Percentiles rank a stretch among this genome's conserved stretches.
Conservation (phyloP, 2,888 invertebrate genomes). For the Yponomeuta cagnagella region DNA sequence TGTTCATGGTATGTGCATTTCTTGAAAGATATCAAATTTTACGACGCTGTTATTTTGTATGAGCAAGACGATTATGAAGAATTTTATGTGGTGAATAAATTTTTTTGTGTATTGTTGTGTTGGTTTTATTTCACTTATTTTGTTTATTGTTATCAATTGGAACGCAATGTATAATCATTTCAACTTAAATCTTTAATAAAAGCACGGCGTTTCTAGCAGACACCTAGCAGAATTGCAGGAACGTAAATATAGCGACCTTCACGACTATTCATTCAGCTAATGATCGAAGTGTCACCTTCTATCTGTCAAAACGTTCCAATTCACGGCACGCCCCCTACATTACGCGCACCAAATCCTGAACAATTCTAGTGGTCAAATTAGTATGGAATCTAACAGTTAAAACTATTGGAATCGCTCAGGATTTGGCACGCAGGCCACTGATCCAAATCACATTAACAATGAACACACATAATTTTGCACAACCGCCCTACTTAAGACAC, state of each 20-base stretch:
- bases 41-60: constrained; percentile 71
- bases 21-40: constrained; percentile 55
- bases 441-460: too few species aligned
- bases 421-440: background rate
- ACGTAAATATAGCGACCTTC: too few species aligned
- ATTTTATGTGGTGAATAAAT: constrained; percentile 74
- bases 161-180: too few species aligned
- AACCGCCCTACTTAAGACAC: too few species aligned
- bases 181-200: too few species aligned
- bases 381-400: too few species aligned
- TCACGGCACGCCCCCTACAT: background rate
- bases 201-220: too few species aligned
- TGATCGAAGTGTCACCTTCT: background rate
- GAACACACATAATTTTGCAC: too few species aligned
- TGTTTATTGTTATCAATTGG: background rate
- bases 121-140: constrained; percentile 25
- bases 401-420: too few species aligned
- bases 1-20: constrained; percentile 56
- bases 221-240: too few species aligned
- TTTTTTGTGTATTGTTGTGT: constrained; percentile 59
- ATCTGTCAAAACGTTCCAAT: background rate
- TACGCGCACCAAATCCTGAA: too few species aligned
- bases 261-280: background rate
- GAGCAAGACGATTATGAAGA: constrained; percentile 55
- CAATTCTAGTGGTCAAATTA: too few species aligned